Conservation (phyloP, 1,140 invertebrate species). For the Daktulosphaira vitifoliae region DNA sequence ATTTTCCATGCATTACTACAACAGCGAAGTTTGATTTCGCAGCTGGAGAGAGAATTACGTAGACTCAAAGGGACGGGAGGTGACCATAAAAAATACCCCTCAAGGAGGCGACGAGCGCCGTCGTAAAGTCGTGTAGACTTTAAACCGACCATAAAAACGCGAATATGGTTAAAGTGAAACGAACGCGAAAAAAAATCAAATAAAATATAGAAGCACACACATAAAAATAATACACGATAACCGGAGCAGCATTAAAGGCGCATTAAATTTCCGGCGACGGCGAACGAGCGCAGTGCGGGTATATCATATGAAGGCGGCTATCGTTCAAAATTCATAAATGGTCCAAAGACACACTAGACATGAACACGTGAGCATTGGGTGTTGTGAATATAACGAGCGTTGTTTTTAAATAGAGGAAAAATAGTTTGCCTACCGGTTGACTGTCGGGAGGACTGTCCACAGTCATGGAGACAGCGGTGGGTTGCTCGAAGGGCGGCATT, state of each 20-base stretch:
- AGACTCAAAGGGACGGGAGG: not conserved
- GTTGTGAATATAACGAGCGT: too few relatives aligned
- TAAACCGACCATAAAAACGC: conserved; percentile 1
- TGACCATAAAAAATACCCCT: not conserved
- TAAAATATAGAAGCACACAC: not conserved
- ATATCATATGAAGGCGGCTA: too few relatives aligned
- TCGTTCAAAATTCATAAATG: too few relatives aligned
- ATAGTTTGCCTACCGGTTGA: not conserved
- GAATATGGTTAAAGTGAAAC: conserved; percentile 9
- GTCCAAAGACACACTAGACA: too few relatives aligned
- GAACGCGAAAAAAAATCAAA: not conserved
- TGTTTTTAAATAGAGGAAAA: too few relatives aligned
- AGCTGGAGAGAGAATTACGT: not conserved
- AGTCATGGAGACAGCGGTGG: not conserved
- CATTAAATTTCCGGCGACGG: too few relatives aligned
- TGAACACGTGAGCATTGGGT: too few relatives aligned
- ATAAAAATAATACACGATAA: not conserved
- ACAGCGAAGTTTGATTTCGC: not conserved
- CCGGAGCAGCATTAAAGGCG: too few relatives aligned
- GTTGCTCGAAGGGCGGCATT: conserved; percentile 24
- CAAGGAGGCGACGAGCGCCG: too few relatives aligned
- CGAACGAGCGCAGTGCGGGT: too few relatives aligned
- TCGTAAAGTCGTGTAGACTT: not conserved
- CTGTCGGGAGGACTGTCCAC: conserved; percentile 8
- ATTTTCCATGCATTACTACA: not conserved